Evolutionary conservation across 2,797 vertebrate genomes (phyloP).

Genomic region (Melanotaenia trifasciata): DNA sequence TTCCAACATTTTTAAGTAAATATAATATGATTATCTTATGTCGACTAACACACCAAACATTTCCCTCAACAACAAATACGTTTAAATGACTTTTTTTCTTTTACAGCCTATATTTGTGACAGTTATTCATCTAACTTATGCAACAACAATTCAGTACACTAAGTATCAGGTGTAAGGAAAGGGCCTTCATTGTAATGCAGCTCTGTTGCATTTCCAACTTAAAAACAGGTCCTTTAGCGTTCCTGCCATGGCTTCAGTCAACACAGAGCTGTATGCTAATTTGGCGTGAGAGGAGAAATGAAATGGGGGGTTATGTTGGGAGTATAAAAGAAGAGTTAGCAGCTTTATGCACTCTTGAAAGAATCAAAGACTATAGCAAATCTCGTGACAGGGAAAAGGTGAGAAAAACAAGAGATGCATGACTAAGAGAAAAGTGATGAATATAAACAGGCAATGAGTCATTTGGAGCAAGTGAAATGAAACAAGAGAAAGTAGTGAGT

Average conservation of each 20-base stretch:
- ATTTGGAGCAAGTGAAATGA: conserved; percentile 32
- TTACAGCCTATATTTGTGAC: background rate
- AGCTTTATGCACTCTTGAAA: background rate
- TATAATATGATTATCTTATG: background rate
- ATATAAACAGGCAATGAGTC: conserved; percentile 33
- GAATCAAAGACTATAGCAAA: background rate
- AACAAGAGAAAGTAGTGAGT: conserved; percentile 17
- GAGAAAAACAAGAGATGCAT: conserved; percentile 27
- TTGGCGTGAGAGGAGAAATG: background rate
- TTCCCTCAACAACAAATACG: background rate
- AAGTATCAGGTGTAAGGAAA: conserved; percentile 1
- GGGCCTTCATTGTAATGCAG: background rate
- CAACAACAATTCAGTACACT: background rate
- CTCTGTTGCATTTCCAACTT: background rate
- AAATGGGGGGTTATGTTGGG: background rate
- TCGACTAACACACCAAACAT: background rate
- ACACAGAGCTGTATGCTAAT: conserved; percentile 6
- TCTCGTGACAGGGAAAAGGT: background rate
- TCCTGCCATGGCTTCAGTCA: conserved; percentile 16
- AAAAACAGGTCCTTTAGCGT: conserved; percentile 21
- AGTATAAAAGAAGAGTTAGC: conserved; percentile 6
- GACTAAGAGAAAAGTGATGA: conserved; percentile 26
- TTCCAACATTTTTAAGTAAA: background rate
- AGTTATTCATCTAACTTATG: conserved; percentile 3
- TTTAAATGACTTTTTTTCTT: background rate